Evolutionary conservation across 2,888 invertebrate species (phyloP).

Genomic region (Oxytorus armatus): DNA sequence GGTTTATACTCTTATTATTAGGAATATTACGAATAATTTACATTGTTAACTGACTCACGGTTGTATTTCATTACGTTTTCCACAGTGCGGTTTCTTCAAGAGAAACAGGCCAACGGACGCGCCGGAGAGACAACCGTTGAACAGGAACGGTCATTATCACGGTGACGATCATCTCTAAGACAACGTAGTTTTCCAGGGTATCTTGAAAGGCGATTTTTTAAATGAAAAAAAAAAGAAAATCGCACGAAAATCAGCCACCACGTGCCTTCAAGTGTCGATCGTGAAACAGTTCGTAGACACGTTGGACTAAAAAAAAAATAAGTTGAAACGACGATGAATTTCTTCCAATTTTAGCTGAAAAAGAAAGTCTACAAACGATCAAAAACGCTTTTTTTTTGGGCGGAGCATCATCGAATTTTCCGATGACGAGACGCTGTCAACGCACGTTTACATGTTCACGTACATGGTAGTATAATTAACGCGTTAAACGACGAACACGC

Average conservation of each 20-base stretch:
- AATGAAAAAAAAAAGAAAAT: constrained; percentile 3
- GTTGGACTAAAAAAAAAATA: constrained; percentile 25
- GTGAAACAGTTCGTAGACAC: constrained; percentile 33
- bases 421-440: constrained; percentile 43
- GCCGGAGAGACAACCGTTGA: constrained; percentile 93
- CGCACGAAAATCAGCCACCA: constrained; percentile 42
- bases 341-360: constrained; percentile 25
- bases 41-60: background rate
- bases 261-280: constrained; percentile 66
- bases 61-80: background rate
- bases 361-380: constrained; percentile 21
- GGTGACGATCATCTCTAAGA: constrained; percentile 75
- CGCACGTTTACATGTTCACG: too few species aligned
- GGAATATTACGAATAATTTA: background rate
- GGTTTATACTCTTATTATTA: background rate
- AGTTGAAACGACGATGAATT: constrained; percentile 14
- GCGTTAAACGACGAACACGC: constrained; percentile 32
- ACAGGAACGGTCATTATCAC: constrained; percentile 88
- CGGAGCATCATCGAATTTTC: constrained; percentile 16
- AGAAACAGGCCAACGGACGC: constrained; percentile 93
- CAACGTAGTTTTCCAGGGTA: constrained; percentile 5
- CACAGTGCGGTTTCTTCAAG: constrained; percentile 96
- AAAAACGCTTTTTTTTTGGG: background rate
- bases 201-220: constrained; percentile 21
- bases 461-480: constrained; percentile 41